phyloP scores from a whole-genome alignment of 2,113 vertebrate species.

The Arvicanthis niloticus region DNA sequence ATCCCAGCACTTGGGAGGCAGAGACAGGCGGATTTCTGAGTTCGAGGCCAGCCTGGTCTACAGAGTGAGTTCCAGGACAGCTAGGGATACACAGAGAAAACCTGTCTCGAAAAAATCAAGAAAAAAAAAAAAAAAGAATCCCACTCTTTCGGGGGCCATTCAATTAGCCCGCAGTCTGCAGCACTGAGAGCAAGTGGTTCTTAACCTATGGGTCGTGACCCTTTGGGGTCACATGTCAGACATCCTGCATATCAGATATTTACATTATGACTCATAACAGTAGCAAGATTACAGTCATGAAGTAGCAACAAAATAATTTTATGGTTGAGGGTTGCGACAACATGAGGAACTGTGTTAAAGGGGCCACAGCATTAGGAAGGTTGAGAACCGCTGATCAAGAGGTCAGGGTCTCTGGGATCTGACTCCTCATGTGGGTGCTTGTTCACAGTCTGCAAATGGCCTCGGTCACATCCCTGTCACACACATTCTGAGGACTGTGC shows the following conservation, averaged over 20 bases:
- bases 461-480: fast-evolving
- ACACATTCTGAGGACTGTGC: not conserved
- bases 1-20: no score
- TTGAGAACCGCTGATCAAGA: not conserved
- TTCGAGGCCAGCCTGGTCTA: no score
- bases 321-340: not conserved
- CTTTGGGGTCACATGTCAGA: not conserved
- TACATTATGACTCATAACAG: not conserved
- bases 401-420: not conserved
- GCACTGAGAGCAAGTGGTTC: not conserved
- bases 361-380: not conserved
- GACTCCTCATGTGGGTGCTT: fast-evolving
- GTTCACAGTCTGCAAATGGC: not conserved
- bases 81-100: no score
- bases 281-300: not conserved
- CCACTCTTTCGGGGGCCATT: no score
- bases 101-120: no score
- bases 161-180: not conserved
- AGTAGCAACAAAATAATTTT: not conserved
- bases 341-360: not conserved
- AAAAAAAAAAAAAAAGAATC: no score
- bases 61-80: no score
- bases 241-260: not conserved
- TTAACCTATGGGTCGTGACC: not conserved
- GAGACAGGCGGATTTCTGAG: no score